Evolutionary conservation across 1,140 invertebrate species (phyloP), one percentile per base, ranked within the genome.

Genomic region (Pogonomyrmex californicus): DNA sequence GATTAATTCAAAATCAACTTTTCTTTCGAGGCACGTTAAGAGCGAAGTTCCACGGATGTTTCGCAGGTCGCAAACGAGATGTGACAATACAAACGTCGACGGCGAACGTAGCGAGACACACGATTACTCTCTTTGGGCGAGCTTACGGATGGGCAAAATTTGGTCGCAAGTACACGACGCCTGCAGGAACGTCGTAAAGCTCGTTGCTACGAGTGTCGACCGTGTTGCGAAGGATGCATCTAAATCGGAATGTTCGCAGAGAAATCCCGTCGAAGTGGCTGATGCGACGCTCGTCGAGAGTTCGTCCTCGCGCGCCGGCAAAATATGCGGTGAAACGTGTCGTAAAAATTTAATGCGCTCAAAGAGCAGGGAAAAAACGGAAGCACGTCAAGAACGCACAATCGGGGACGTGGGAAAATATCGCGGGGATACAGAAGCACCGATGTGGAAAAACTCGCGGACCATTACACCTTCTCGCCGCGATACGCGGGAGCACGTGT

Each of bases 131-230:
- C 14, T 87, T 38, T 79, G 78, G 71, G 38, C n/a, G n/a, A 85
- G 85, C 49, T 78, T 83, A n/a, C 79, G 73, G 9, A 83, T 60
- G n/a, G 49, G 68, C 62, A 90, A 85, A 60, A 58, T 87, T 41
- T 89, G 89, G 88, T 73, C 66, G 36, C 86, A 81, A 33, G 2
- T 90, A 38, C 89, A 90, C 2, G 77, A 90, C 17, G 77, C 70
- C 41, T 90, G 77, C 14, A 90, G 65, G 58, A 78, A 58, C 65
- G 78, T 88, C 23, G 30, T 86, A 12, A 86, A 75, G 56, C 36
- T 63, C 17, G 71, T 86, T 0, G 41, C 60, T n/a, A 54, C 86
- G 3, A 78, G 65, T 23, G 9, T 90, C 58, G 17, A 58, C 51
- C 86, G 87, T 7, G 17, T 86, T 17, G 49, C 66, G 30, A 91